Percentiles rank a stretch among this genome's conserved stretches.
These are phyloP conservation scores for Nothura maculosa DNA, from an alignment of 2,797 vertebrate genomes.

Conservation along the genomic window DNA sequence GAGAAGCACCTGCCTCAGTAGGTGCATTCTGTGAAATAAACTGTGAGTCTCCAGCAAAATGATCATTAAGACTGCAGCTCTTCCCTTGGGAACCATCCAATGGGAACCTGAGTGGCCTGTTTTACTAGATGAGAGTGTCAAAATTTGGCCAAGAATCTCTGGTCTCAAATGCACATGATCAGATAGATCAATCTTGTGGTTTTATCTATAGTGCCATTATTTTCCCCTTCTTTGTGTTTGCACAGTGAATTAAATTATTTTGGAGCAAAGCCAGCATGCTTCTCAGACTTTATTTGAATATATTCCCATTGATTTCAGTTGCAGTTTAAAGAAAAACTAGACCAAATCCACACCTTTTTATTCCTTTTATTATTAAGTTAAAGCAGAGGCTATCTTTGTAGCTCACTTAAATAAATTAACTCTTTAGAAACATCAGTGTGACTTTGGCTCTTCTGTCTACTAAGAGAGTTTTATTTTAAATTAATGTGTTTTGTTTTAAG, in stretches of 20 bases:
- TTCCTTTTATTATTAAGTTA: background rate
- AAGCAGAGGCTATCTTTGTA: slow-evolving; percentile 20
- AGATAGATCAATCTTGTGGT: background rate
- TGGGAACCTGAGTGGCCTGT: background rate
- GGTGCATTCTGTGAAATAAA: background rate
- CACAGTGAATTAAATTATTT: slow-evolving; percentile 53
- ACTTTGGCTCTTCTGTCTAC: background rate
- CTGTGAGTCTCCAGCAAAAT: fast-evolving
- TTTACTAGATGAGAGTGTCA: background rate
- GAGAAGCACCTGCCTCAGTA: background rate
- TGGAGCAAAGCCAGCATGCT: slow-evolving; percentile 36
- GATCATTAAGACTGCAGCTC: fast-evolving
- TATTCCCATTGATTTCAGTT: slow-evolving; percentile 30
- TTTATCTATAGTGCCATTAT: slow-evolving; percentile 56
- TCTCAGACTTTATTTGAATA: background rate
- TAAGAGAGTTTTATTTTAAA: background rate
- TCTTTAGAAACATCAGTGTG: background rate
- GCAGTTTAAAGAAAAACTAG: background rate
- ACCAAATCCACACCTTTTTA: background rate
- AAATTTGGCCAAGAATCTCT: slow-evolving; percentile 33
- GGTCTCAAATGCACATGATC: background rate
- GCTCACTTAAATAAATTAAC: background rate
- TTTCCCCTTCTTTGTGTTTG: slow-evolving; percentile 51
- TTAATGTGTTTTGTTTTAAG: background rate
- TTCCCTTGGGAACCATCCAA: background rate